phyloP scores from a whole-genome alignment of 2,888 invertebrate genomes.

The Diploptera punctata region DNA sequence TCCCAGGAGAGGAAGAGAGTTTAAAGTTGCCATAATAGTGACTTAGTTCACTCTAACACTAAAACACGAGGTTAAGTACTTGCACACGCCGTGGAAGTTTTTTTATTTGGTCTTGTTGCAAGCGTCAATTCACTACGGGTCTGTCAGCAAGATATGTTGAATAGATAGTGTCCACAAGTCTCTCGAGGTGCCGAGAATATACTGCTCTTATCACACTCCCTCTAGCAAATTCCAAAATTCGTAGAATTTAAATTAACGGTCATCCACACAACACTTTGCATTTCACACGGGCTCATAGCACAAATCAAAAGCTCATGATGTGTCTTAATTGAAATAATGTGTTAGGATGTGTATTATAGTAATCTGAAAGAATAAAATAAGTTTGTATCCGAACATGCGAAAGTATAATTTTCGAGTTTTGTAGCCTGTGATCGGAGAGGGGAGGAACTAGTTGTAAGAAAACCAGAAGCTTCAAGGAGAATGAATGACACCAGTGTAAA shows the following conservation, averaged over 20 bases:
- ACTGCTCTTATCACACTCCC: too few relatives aligned
- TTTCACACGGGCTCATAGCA: not conserved
- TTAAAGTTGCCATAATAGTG: not conserved
- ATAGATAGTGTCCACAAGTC: not conserved
- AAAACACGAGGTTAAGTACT: not conserved
- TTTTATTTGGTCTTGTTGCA: too few relatives aligned
- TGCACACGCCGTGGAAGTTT: too few relatives aligned
- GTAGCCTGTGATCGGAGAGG: not conserved
- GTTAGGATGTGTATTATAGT: not conserved
- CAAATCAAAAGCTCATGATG: too few relatives aligned
- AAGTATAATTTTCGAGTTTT: not conserved
- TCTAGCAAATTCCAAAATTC: too few relatives aligned
- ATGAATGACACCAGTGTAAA: conserved; percentile 5
- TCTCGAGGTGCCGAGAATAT: not conserved
- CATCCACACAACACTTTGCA: not conserved
- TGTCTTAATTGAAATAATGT: too few relatives aligned
- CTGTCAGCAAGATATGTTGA: not conserved
- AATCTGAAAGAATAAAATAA: not conserved
- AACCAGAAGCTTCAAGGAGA: not conserved
- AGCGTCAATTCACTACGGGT: too few relatives aligned
- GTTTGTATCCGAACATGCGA: not conserved
- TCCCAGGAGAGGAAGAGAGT: conserved; percentile 2
- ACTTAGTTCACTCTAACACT: not conserved
- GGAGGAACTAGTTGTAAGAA: not conserved
- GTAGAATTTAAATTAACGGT: too few relatives aligned